Evolutionary conservation across 2,113 vertebrate species (phyloP), one percentile per base, ranked within the genome.

Genomic region (Sylvia atricapilla): DNA sequence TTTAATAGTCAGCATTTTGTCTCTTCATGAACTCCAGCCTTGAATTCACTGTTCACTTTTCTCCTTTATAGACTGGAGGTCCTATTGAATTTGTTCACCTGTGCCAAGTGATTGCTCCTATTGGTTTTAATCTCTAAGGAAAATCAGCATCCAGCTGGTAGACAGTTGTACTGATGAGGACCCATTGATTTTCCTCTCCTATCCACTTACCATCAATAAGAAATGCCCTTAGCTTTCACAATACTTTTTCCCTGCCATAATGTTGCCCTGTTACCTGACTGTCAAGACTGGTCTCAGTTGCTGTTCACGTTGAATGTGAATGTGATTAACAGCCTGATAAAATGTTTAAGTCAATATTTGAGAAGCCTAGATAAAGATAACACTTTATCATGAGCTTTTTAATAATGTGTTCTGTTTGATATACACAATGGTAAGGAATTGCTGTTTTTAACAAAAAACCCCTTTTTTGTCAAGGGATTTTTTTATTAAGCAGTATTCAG

Each of bases 261-360:
- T 28, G 9, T 64, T 93, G 41, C 83, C 39, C 64, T 81, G 56
- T 80, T 84, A 75, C 88, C 20, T 87, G 68, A 14, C 69, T 73
- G 85, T 87, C 30, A 28, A 69, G 55, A 21, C 31, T 47, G 16
- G 43, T 89, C 67, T 93, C 27, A 46, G 64, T 60, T 94, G 69
- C 83, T 87, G 52, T 64, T 94, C 28, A n/a, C 10, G 12, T 94
- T 93, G 24, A 85, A 90, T 58, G 60, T 81, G 66, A 22, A 50
- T 90, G 68, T 73, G 92, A 92, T 94, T 90, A 93, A 90, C 86
- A 92, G 68, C 60, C 52, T 93, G 95, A 95, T 93, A 93, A 91
- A 95, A 80, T 81, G 83, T 93, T 93, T 59, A 92, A 90, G 85
- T 77, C 92, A 88, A 53, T 93, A 84, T 62, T 81, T 60, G 31